phyloP scores from a whole-genome alignment of 2,113 vertebrate genomes.

The Thamnophis sirtalis region DNA sequence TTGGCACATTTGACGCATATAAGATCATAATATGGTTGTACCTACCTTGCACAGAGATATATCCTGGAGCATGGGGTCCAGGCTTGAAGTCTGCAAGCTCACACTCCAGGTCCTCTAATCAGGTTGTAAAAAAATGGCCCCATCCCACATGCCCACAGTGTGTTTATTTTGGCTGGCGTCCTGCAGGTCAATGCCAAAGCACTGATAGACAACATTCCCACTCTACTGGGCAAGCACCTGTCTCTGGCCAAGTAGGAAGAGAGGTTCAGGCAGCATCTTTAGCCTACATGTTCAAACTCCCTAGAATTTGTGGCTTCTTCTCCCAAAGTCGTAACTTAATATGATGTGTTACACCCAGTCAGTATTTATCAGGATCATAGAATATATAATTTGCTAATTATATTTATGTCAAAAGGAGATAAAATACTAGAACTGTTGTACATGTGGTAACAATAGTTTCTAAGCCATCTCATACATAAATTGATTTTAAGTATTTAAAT shows the following conservation, averaged over 20 bases:
- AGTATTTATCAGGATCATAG: not conserved
- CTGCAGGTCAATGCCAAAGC: not conserved
- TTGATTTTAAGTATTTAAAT: not conserved
- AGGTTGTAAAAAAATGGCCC: not conserved
- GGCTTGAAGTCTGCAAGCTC: not conserved
- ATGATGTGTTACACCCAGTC: not conserved
- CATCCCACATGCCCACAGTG: not conserved
- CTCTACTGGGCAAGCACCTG: not conserved
- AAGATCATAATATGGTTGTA: not conserved
- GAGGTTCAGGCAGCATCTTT: not conserved
- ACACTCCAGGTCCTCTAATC: not conserved
- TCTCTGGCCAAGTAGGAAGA: not conserved
- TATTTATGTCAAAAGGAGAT: not conserved
- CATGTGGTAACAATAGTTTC: not conserved
- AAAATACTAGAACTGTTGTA: not conserved
- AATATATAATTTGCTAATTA: not conserved
- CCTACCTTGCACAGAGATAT: not conserved
- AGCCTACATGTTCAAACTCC: not conserved
- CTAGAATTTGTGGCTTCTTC: not conserved
- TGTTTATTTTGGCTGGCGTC: not conserved
- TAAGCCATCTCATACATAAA: not conserved
- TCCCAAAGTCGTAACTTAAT: not conserved
- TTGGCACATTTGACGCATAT: not conserved
- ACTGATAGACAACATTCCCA: not conserved
- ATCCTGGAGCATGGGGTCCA: not conserved